Evolutionary conservation across 1,140 invertebrate genomes (phyloP).

Genomic region (Hydropsyche tenuis): DNA sequence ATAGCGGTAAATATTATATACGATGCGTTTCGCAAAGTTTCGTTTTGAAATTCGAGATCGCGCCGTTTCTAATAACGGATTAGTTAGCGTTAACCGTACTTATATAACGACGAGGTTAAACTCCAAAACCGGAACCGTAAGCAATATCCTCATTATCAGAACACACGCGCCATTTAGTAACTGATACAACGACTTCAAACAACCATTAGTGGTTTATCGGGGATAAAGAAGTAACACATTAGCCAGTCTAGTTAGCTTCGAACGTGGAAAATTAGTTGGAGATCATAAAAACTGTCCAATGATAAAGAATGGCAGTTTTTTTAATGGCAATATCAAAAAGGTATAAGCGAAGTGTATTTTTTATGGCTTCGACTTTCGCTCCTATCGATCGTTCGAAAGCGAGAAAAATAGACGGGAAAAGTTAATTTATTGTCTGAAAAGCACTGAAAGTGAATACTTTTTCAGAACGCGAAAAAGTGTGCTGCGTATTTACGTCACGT

Average conservation of each 20-base stretch:
- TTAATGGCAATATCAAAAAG: too few relatives aligned
- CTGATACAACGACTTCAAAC: background rate
- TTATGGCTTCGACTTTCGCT: background rate
- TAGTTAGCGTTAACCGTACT: constrained; percentile 4
- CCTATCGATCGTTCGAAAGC: background rate
- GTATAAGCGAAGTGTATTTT: too few relatives aligned
- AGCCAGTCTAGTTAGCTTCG: background rate
- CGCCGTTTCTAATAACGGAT: constrained; percentile 12
- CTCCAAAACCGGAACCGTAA: constrained; percentile 5
- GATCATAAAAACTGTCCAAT: too few relatives aligned
- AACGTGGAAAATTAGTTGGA: background rate
- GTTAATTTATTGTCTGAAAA: constrained; percentile 16
- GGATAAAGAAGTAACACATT: background rate
- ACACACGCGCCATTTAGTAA: constrained; percentile 26
- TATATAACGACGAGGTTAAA: background rate
- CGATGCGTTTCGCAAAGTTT: too few relatives aligned
- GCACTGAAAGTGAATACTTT: constrained; percentile 7
- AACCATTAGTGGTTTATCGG: constrained; percentile 17
- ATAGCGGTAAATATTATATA: too few relatives aligned
- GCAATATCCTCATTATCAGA: constrained; percentile 22
- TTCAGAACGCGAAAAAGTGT: background rate
- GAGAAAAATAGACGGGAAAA: background rate
- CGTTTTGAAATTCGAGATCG: constrained; percentile 6
- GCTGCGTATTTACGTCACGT: too few relatives aligned
- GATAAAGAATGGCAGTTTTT: too few relatives aligned